phyloP scores from a whole-genome alignment of 2,113 vertebrate genomes.

The Nycticorax nycticorax region DNA sequence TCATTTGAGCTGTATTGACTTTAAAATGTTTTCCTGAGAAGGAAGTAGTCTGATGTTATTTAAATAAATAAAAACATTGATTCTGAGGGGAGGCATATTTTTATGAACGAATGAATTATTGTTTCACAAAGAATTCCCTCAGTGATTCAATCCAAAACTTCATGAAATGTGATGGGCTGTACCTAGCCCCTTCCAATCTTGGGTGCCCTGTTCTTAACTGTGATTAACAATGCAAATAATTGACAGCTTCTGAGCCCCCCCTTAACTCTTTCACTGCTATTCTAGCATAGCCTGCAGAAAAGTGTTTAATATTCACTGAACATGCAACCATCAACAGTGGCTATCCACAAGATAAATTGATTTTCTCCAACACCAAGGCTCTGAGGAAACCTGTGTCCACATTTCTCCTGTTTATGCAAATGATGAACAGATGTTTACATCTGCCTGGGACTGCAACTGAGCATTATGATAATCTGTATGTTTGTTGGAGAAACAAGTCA shows the following conservation, averaged over 20 bases:
- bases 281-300: background rate
- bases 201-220: background rate
- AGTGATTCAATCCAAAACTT: background rate
- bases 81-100: background rate
- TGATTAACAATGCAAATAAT: background rate
- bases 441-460: background rate
- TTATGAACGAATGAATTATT: background rate
- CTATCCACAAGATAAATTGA: background rate
- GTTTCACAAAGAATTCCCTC: background rate
- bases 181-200: background rate
- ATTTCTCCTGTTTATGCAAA: background rate
- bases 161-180: background rate
- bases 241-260: background rate
- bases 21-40: background rate
- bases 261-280: background rate
- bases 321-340: background rate
- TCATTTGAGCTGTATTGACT: background rate
- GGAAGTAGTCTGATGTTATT: background rate
- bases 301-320: background rate
- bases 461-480: background rate
- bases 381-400: background rate
- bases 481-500: background rate
- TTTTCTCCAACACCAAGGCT: background rate
- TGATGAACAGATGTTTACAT: background rate
- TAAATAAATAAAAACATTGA: background rate